Percentiles rank a stretch among this genome's conserved stretches.
Conservation (phyloP, 2,113 vertebrate species). For the Vimba vimba region DNA sequence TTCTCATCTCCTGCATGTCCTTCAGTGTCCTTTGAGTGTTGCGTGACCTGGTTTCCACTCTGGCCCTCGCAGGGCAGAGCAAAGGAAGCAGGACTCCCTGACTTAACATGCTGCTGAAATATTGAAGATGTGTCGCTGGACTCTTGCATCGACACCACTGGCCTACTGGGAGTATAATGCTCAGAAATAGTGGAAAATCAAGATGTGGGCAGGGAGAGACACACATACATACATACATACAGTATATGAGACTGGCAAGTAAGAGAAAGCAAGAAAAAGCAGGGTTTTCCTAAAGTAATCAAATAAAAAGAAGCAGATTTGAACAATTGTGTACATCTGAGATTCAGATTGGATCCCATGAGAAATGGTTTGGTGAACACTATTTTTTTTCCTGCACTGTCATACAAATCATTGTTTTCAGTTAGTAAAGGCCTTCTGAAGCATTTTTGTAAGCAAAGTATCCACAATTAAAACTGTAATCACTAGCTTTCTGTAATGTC, state of each 20-base stretch:
- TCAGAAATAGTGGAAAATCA: background rate
- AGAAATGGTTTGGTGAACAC: background rate
- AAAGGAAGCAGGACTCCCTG: slow-evolving; percentile 38
- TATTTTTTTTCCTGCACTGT: background rate
- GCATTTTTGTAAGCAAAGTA: too few species aligned
- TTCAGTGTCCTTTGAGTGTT: slow-evolving; percentile 43
- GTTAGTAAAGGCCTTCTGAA: too few species aligned
- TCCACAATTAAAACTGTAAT: too few species aligned
- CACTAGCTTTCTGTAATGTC: too few species aligned
- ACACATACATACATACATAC: background rate
- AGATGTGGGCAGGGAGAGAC: background rate
- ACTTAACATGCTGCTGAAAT: slow-evolving; percentile 65
- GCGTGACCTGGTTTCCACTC: slow-evolving; percentile 46
- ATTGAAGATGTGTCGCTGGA: slow-evolving; percentile 63
- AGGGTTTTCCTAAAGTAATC: background rate
- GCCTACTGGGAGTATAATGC: slow-evolving; percentile 9
- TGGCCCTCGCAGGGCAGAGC: slow-evolving; percentile 43
- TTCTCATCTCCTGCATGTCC: slow-evolving; percentile 48
- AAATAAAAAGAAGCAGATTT: background rate
- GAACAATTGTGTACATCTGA: background rate
- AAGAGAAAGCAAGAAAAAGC: background rate
- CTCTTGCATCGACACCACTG: slow-evolving; percentile 10
- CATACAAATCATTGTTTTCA: too few species aligned
- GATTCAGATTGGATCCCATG: background rate
- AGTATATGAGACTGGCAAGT: background rate